Base-by-base conservation (phyloP, 2,113 vertebrate genomes). In the Urocynchramus pylzowi region DNA sequence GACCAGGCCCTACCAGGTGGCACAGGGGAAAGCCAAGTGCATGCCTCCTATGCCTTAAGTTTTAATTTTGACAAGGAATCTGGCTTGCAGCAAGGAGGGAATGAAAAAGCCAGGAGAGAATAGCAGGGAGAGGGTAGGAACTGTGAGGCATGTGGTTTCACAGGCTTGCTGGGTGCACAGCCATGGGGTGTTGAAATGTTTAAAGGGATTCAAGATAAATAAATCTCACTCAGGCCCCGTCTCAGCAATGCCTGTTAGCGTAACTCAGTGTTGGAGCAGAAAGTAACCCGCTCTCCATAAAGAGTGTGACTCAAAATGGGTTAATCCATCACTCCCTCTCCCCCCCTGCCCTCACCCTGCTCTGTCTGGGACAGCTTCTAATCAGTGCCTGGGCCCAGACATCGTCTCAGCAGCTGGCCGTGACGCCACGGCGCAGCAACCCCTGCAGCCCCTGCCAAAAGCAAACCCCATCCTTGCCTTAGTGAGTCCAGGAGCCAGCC, bases 171-270 rank as follows among this genome's bases (percentile, higher is more conserved):
- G 91, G 87, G 75, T 94, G 91, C 90, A 81, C 90, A 93, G 93
- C 67, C 95, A 74, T 35, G 3, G 82, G 50, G 93, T 94, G 93
- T 95, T 96, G 94, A 97, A 96, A 96, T 96, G 83, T 95, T 95
- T 97, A 95, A 95, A 91, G 73, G 96, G 91, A 87, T 97, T 95
- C 90, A 96, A 94, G 93, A 95, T 96, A 96, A 94, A 95, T 94
- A 97, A 97, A 93, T 96, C 95, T 94, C 8, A 0, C 78, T 84
- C 68, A 57, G 87, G 50, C 67, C 71, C 87, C n/a, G 60, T 67
- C 90, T 91, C 74, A 90, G 92, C 92, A 44, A 59, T 67, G 92
- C 75, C 64, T 96, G 73, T 88, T 90, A 68, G 71, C 0, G 26
- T 85, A 91, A 95, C 81, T 73, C 50, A n/a, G 64, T 5, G 8